Evolutionary conservation across 2,113 vertebrate genomes (phyloP), one percentile per base, ranked within the genome.

Genomic region (Apteryx mantelli): DNA sequence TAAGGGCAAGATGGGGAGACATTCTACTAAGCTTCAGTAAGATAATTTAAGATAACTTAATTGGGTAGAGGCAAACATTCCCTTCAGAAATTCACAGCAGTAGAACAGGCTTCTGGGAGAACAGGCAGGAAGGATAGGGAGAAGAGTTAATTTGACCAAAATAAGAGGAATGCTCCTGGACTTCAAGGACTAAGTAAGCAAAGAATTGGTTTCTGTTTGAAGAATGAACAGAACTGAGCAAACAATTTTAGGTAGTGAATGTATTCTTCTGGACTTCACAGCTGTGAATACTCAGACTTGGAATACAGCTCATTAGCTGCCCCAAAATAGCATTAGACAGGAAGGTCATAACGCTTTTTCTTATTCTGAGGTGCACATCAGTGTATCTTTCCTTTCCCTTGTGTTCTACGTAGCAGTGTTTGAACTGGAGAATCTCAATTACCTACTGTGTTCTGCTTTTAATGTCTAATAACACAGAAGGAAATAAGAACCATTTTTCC

Each of bases 401-500:
- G 0, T 32, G 76, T 18, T 88, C 1, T 1, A 13, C 56, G 58
- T 30, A 53, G 60, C 76, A 58, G 0, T 0, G 10, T 5, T 68
- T 18, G 89, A 84, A 85, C 89, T 76, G 60, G 89, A 79, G 94
- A 85, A 95, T 94, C 93, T 85, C 81, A 87, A 52, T 94, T 94
- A 82, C 77, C 38, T 84, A 17, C 28, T 9, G 53, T 5, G 25
- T n/a, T 89, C 26, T 68, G 4, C 69, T 65, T 91, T 42, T 34
- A 56, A 65, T 50, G 63, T 50, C 48, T 70, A 60, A 18, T 53
- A 9, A 11, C 53, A 4, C 6, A 9, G 44, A 74, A 44, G 32
- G 11, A 81, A 92, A 58, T 22, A 22, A 1, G 46, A 36, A 66
- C 48, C 0, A 0, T 8, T 68, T 71, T 32, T 53, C 25, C 42